Evolutionary conservation across 2,797 vertebrate species (phyloP).

Genomic region (Echeneis naucrates): DNA sequence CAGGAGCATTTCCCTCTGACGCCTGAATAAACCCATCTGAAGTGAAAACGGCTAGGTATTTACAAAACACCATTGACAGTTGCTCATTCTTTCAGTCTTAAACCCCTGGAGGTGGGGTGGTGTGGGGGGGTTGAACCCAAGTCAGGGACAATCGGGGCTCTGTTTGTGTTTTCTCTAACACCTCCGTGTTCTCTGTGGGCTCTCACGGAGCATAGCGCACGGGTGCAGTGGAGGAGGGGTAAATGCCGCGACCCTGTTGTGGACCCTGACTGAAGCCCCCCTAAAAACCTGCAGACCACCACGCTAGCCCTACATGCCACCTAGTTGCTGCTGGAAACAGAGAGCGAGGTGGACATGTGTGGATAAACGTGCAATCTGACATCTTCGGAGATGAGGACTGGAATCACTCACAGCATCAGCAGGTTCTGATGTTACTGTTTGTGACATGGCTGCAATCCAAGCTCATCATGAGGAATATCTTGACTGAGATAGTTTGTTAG

Average conservation of each 20-base stretch:
- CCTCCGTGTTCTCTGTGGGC: conserved; percentile 73
- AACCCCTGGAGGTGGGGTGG: conserved; percentile 64
- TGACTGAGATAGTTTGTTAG: conserved; percentile 41
- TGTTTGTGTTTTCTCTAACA: conserved; percentile 79
- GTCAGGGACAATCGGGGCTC: conserved; percentile 74
- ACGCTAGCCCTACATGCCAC: conserved; percentile 68
- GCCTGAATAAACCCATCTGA: conserved; percentile 73
- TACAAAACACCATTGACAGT: conserved; percentile 78
- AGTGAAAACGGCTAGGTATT: conserved; percentile 74
- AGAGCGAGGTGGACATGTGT: conserved; percentile 26
- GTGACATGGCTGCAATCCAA: conserved; percentile 28
- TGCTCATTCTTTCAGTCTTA: conserved; percentile 68
- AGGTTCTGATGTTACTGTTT: conserved; percentile 51
- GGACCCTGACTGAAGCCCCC: conserved; percentile 61
- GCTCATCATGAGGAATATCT: conserved; percentile 47
- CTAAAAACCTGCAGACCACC: conserved; percentile 76
- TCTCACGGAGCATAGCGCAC: conserved; percentile 64
- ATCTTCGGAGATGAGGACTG: conserved; percentile 29
- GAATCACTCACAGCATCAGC: conserved; percentile 35
- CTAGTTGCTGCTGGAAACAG: conserved; percentile 75
- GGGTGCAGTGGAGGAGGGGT: conserved; percentile 66
- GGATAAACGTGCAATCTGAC: conserved; percentile 39
- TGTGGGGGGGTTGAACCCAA: conserved; percentile 56
- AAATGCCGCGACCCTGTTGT: conserved; percentile 75
- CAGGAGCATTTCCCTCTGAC: conserved; percentile 57